A percentile compares a stretch with the other conserved stretches of the same genome.
Conservation (phyloP, 2,888 invertebrate genomes). For the Chymomyza caudatula region DNA sequence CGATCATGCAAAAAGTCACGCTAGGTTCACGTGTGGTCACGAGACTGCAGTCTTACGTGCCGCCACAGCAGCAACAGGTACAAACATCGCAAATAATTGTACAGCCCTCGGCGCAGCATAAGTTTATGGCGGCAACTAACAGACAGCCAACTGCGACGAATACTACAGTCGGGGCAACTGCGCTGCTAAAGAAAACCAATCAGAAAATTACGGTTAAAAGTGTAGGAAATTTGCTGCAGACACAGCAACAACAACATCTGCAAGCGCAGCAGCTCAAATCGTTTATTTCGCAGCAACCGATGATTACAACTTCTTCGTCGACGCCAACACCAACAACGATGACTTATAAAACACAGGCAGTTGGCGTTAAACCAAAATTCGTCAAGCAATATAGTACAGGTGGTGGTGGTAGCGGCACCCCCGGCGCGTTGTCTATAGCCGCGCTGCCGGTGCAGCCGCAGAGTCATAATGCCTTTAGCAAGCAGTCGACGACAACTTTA, state of each 20-base stretch:
- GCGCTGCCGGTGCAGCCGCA: constrained; percentile 54
- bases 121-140: constrained; percentile 52
- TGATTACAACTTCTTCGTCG: constrained; percentile 47
- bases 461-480: constrained; percentile 46
- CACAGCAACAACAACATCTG: constrained; percentile 61
- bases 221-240: constrained; percentile 69
- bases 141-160: constrained; percentile 16
- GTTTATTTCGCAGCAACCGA: constrained; percentile 56
- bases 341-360: constrained; percentile 34
- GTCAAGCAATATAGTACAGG: constrained; percentile 74
- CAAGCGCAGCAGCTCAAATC: constrained; percentile 56
- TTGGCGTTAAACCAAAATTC: constrained; percentile 65
- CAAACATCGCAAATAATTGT: constrained; percentile 59
- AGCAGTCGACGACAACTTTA: constrained; percentile 31
- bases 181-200: constrained; percentile 47
- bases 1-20: constrained; percentile 49
- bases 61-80: constrained; percentile 41
- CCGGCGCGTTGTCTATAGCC: constrained; percentile 58
- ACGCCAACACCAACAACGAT: constrained; percentile 48
- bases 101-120: constrained; percentile 67
- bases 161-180: constrained; percentile 24
- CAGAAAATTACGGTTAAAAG: constrained; percentile 58
- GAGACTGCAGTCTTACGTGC: constrained; percentile 72
- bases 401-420: constrained; percentile 36
- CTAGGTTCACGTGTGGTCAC: constrained; percentile 71